A percentile compares a stretch with the other conserved stretches of the same genome.
These are phyloP conservation scores for Esox masquinongy DNA, from an alignment of 2,797 vertebrate species.

Conservation along the genomic window DNA sequence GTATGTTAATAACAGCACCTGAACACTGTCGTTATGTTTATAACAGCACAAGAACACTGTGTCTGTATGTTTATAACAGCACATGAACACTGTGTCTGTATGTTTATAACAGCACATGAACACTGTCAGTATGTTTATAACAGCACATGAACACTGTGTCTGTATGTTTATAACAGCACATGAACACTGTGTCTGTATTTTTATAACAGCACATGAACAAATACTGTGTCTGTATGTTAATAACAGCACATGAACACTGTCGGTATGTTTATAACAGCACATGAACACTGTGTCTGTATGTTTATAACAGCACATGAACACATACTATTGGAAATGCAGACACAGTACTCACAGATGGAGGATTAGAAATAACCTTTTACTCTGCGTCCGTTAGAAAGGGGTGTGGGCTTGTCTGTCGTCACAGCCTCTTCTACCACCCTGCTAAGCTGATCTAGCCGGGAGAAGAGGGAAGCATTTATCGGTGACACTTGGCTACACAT, in stretches of 20 bases:
- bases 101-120: no score
- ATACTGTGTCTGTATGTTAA: no score
- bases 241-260: no score
- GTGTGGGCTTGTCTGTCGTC: constrained; percentile 18
- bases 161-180: background rate
- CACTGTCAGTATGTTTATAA: background rate
- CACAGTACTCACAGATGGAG: background rate
- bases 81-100: no score
- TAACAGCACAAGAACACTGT: no score
- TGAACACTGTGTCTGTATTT: background rate
- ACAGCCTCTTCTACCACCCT: constrained; percentile 22
- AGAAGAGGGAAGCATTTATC: constrained; percentile 38
- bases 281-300: background rate
- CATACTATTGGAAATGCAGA: background rate
- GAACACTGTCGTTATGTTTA: no score
- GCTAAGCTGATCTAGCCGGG: constrained; percentile 35
- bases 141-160: background rate
- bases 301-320: background rate
- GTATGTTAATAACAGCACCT: no score
- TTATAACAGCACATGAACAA: background rate
- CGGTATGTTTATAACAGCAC: no score
- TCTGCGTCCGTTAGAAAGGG: constrained; percentile 25
- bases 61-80: no score
- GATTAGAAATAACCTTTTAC: background rate
- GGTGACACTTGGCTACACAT: constrained; percentile 23